Evolutionary conservation across 1,140 invertebrate genomes (phyloP), one percentile per base, ranked within the genome.

Genomic region (Aplysia californica): DNA sequence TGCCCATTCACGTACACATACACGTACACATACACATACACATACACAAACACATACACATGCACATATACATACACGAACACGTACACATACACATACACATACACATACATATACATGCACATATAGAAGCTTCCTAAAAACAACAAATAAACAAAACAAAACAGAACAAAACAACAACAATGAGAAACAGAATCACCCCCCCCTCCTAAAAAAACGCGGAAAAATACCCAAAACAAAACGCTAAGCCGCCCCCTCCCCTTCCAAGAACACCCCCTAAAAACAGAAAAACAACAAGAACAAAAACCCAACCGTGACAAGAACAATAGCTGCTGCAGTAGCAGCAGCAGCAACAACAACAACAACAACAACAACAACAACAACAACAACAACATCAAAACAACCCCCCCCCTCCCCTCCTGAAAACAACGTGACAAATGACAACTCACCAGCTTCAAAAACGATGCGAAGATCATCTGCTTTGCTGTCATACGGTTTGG

Each of bases 401-500:
- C n/a, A n/a, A n/a, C n/a, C n/a, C n/a, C n/a, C n/a, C n/a, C n/a
- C n/a, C n/a, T n/a, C n/a, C n/a, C n/a, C 18, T 26, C 23, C 3
- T 1, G 35, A 29, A 3, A 18, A 2, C 3, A 18, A 10, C 26
- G 23, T 72, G 33, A 0, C 21, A 6, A 20, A 2, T 20, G 41
- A 26, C 3, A 33, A 68, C 78, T 56, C 71, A 84, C 83, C 81
- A 44, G 72, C 72, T n/a, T 79, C 44, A 39, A 83, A 81, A 35
- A 80, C 58, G 20, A 84, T 35, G 2, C 71, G 36, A 1, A 84
- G 61, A 29, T 82, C 81, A 76, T 84, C 81, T 6, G 58, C 66
- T 3, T n/a, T 35, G 0, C 21, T 26, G 59, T 81, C 71, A 50
- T 81, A 84, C 5, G 61, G 35, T 64, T 74, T 66, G 67, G 74